A percentile compares a stretch with the other conserved stretches of the same genome.
phyloP scores from a whole-genome alignment of 2,797 vertebrate species.

The Chaetophractus vellerosus region DNA sequence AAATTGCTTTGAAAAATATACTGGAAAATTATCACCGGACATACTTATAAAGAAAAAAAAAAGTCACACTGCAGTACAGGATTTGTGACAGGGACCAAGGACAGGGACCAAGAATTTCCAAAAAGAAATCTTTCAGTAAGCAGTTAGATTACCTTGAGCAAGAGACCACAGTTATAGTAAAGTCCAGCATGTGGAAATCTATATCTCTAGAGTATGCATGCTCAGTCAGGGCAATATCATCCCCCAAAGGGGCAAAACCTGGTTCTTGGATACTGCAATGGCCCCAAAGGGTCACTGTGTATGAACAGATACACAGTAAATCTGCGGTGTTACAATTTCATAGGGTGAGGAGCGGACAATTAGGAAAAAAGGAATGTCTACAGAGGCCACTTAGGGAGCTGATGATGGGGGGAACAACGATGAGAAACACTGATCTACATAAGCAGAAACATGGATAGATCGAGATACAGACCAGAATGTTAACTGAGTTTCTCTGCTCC shows the following conservation, averaged over 20 bases:
- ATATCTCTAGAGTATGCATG: background rate
- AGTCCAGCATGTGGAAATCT: background rate
- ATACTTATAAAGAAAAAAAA: constrained; percentile 31
- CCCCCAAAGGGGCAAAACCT: background rate
- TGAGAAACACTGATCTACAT: background rate
- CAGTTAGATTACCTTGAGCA: background rate
- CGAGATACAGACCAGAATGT: background rate
- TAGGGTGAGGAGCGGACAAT: background rate
- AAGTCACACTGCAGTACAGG: background rate
- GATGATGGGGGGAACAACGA: background rate
- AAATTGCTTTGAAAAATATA: constrained; percentile 54
- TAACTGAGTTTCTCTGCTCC: background rate
- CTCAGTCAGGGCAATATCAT: background rate
- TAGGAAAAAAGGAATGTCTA: background rate
- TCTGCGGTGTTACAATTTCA: background rate
- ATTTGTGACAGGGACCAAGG: constrained; percentile 5
- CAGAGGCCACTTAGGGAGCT: background rate
- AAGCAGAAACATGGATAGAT: background rate
- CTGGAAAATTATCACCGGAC: constrained; percentile 30
- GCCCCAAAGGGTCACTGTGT: background rate
- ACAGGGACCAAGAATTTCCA: background rate
- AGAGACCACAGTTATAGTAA: background rate
- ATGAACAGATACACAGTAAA: background rate
- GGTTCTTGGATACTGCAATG: background rate
- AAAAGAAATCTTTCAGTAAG: constrained; percentile 45